These are phyloP conservation scores for Agriopis marginaria DNA, from an alignment of 2,888 invertebrate species.

Conservation along the genomic window DNA sequence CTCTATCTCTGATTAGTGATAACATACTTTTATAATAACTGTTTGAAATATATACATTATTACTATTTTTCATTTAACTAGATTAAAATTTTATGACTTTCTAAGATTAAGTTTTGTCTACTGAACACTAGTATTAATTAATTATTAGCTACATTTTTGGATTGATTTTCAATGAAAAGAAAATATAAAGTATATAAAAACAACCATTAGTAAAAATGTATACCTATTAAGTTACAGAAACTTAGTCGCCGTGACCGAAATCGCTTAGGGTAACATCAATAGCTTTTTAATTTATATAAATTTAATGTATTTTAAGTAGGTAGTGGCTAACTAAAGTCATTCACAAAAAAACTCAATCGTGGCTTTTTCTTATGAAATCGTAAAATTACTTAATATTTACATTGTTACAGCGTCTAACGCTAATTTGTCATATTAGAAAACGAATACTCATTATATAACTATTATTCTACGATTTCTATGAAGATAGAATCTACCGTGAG, in stretches of 20 bases:
- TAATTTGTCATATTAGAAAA: constrained; percentile 34
- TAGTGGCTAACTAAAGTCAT: not conserved
- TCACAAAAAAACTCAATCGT: not conserved
- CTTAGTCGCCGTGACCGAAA: too few species aligned
- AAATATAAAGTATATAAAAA: not conserved
- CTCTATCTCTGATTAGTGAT: constrained; percentile 28
- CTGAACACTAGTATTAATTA: constrained; percentile 21
- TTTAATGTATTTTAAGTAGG: not conserved
- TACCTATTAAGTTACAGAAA: too few species aligned
- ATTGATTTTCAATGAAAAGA: not conserved
- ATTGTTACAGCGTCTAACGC: constrained; percentile 33
- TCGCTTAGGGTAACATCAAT: too few species aligned
- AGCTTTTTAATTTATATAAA: not conserved
- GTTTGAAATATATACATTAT: constrained; percentile 29
- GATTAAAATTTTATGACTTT: not conserved
- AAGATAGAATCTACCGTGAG: constrained; percentile 13
- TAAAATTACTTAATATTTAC: constrained; percentile 28
- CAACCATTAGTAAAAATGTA: not conserved
- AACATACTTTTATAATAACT: constrained; percentile 25
- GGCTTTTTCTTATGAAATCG: not conserved
- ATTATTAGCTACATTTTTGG: constrained; percentile 5
- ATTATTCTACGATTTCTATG: constrained; percentile 28
- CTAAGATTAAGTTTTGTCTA: constrained; percentile 6
- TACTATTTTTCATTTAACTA: constrained; percentile 6
- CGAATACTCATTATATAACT: constrained; percentile 29